These are phyloP conservation scores for Ceratitis capitata DNA, from an alignment of 1,140 invertebrate genomes.

Conservation along the genomic window DNA sequence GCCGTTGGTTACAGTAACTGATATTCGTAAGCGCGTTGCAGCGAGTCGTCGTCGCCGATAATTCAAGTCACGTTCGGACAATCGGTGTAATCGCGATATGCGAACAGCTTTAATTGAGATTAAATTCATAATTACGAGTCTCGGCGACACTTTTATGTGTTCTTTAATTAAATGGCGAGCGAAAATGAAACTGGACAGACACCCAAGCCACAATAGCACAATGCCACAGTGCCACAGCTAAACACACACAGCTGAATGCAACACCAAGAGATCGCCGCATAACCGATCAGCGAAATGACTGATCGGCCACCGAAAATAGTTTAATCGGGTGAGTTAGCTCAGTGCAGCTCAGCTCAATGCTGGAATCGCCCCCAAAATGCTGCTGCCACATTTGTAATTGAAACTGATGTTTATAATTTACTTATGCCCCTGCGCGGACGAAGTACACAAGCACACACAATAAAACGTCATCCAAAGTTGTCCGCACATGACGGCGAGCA, in stretches of 20 bases:
- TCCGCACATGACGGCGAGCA: conserved; percentile 6
- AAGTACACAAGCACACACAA: neutral
- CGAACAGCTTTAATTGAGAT: conserved; percentile 32
- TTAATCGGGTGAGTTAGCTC: neutral
- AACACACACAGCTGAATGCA: too few relatives aligned
- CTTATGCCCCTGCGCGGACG: conserved; percentile 6
- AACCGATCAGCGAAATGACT: neutral
- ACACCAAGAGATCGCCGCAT: too few relatives aligned
- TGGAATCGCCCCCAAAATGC: conserved; percentile 1
- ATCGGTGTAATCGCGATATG: conserved; percentile 33
- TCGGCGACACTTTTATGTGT: conserved; percentile 34
- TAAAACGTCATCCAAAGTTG: neutral
- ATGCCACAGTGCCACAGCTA: neutral
- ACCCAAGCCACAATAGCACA: neutral
- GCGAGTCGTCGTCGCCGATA: neutral
- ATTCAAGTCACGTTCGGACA: conserved; percentile 32
- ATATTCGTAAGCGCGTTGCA: neutral
- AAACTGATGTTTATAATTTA: conserved; percentile 38
- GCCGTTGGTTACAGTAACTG: neutral
- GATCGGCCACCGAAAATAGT: neutral
- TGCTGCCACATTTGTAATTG: conserved; percentile 9
- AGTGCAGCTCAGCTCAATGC: neutral
- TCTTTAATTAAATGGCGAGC: conserved; percentile 7
- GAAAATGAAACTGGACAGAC: neutral
- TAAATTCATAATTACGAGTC: conserved; percentile 35